Percentiles rank a stretch among this genome's conserved stretches.
phyloP scores from a whole-genome alignment of 1,140 invertebrate genomes.

The Matsumurasca onukii region DNA sequence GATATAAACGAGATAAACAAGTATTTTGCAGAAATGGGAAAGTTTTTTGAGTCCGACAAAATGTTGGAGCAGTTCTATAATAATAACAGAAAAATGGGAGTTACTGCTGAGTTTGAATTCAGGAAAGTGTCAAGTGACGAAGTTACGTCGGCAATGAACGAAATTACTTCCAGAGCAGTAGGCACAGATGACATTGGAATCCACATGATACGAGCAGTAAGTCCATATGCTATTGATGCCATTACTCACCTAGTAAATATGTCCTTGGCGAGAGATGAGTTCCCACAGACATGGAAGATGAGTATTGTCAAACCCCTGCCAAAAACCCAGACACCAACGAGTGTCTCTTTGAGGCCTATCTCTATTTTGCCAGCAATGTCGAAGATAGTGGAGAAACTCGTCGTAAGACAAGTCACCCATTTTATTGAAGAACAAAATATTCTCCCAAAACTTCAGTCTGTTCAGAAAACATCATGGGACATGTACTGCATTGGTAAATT shows the following conservation, averaged over 20 bases:
- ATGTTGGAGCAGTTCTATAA: not conserved
- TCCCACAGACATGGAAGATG: not conserved
- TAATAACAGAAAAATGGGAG: not conserved
- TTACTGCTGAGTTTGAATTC: not conserved
- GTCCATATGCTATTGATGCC: not conserved
- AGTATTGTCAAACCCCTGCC: not conserved
- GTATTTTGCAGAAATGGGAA: not conserved
- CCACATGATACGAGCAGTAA: not conserved
- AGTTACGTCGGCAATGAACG: not conserved
- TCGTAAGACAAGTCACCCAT: not conserved
- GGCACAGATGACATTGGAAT: not conserved
- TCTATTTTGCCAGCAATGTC: not conserved
- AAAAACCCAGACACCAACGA: not conserved
- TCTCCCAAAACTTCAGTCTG: not conserved
- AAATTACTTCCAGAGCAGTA: not conserved
- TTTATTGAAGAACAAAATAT: not conserved
- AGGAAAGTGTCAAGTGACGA: not conserved
- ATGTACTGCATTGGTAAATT: not conserved
- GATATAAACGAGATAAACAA: not conserved
- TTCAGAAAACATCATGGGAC: not conserved
- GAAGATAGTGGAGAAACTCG: not conserved
- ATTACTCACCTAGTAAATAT: not conserved
- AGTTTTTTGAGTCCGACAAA: not conserved
- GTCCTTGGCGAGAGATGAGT: not conserved
- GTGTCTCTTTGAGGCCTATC: not conserved